Conservation (phyloP, 2,888 invertebrate genomes). For the Ceraclea dissimilis region DNA sequence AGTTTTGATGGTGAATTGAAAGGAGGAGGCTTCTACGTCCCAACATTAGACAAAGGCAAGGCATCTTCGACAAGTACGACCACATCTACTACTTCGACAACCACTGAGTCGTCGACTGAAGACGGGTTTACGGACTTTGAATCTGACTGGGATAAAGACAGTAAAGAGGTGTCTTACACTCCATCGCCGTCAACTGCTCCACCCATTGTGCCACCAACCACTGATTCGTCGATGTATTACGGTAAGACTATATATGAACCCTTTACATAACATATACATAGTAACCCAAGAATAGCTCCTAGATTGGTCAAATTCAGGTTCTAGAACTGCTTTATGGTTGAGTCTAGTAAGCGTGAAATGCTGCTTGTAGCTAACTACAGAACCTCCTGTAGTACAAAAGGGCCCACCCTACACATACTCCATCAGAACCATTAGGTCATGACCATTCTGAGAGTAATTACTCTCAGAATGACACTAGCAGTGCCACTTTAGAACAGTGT, state of each 20-base stretch:
- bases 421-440: too few relatives aligned
- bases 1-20: conserved; percentile 35
- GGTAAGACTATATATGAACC: conserved; percentile 44
- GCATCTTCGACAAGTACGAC: conserved; percentile 17
- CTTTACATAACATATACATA: too few relatives aligned
- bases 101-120: background rate
- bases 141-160: conserved; percentile 19
- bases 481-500: too few relatives aligned
- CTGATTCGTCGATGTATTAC: conserved; percentile 48
- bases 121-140: background rate
- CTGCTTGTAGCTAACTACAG: too few relatives aligned
- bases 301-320: too few relatives aligned
- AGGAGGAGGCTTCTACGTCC: conserved; percentile 32
- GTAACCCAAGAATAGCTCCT: too few relatives aligned
- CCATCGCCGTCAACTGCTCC: conserved; percentile 34
- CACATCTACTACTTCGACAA: background rate
- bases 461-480: too few relatives aligned
- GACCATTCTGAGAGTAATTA: too few relatives aligned
- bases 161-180: conserved; percentile 21
- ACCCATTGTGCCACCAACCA: conserved; percentile 32
- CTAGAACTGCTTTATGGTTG: too few relatives aligned
- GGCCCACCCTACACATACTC: too few relatives aligned
- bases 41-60: conserved; percentile 9
- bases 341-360: too few relatives aligned
- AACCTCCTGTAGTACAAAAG: too few relatives aligned